A percentile compares a stretch with the other conserved stretches of the same genome.
These are phyloP conservation scores for Tenthredo notha DNA, from an alignment of 2,888 invertebrate species.

Conservation along the genomic window DNA sequence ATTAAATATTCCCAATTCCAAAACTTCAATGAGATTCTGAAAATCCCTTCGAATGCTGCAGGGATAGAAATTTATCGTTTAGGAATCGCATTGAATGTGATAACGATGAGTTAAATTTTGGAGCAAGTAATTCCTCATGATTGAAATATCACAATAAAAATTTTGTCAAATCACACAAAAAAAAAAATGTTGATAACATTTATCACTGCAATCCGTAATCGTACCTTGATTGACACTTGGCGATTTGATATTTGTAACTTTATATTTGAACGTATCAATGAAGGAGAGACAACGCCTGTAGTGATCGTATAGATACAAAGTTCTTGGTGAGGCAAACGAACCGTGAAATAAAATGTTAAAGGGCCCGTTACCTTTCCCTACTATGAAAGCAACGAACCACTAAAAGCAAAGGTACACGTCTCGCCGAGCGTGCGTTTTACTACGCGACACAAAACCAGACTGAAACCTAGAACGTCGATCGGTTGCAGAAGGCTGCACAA, in stretches of 20 bases:
- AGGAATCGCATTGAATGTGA: too few species aligned
- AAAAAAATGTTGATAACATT: neutral
- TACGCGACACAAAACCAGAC: conserved; percentile 38
- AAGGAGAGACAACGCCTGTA: neutral
- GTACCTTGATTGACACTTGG: neutral
- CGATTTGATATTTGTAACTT: neutral
- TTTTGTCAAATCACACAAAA: neutral
- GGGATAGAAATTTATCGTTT: neutral
- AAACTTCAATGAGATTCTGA: neutral
- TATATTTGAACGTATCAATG: neutral
- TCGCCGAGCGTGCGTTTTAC: conserved; percentile 34
- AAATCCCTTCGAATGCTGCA: neutral
- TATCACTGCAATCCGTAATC: conserved; percentile 6
- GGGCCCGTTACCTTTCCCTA: conserved; percentile 27
- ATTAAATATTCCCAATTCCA: neutral
- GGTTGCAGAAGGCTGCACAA: conserved; percentile 49
- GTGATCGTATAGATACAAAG: conserved; percentile 1
- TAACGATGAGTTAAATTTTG: neutral
- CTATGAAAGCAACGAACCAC: conserved; percentile 10
- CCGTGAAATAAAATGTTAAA: conserved; percentile 21
- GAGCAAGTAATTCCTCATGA: neutral
- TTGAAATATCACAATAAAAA: neutral
- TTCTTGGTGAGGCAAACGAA: neutral
- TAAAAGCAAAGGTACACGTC: neutral
- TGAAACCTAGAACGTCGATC: conserved; percentile 47